Conservation (phyloP, 2,113 vertebrate genomes). For the Atractosteus spatula region DNA sequence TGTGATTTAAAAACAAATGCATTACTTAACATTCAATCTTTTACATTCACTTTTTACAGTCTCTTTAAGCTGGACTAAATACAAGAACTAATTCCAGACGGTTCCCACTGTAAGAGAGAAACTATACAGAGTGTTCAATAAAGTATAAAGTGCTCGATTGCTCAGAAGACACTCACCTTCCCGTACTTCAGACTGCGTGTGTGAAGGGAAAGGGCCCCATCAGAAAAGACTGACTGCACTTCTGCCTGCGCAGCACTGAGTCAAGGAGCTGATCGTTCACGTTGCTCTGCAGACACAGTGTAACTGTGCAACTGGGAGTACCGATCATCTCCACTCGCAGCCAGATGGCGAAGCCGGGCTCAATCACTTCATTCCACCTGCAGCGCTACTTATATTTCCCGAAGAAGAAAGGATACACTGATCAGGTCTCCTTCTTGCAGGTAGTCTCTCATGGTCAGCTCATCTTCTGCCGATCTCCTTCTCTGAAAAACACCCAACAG, state of each 20-base stretch:
- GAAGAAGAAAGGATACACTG: conserved; percentile 77
- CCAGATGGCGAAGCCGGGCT: not conserved
- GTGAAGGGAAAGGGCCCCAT: conserved; percentile 88
- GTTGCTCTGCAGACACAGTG: not conserved
- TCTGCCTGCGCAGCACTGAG: conserved; percentile 73
- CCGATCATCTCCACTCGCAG: not conserved
- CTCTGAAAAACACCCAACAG: conserved; percentile 65
- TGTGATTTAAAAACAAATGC: too few relatives aligned
- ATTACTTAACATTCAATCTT: too few relatives aligned
- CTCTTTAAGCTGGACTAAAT: too few relatives aligned
- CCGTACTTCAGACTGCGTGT: conserved; percentile 95
- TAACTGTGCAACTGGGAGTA: not conserved
- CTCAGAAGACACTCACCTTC: conserved; percentile 72
- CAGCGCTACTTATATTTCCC: too few relatives aligned
- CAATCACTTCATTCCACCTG: not conserved
- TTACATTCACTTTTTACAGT: too few relatives aligned
- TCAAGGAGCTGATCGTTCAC: conserved; percentile 49
- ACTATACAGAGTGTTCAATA: too few relatives aligned
- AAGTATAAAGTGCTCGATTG: not conserved
- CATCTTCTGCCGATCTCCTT: conserved; percentile 88
- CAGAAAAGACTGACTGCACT: conserved; percentile 91
- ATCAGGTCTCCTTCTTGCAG: conserved; percentile 94
- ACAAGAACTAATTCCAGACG: too few relatives aligned
- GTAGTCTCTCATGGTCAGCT: conserved; percentile 93
- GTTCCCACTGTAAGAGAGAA: too few relatives aligned